Evolutionary conservation across 2,888 invertebrate genomes (phyloP).

Genomic region (Oegoconia quadripuncta): DNA sequence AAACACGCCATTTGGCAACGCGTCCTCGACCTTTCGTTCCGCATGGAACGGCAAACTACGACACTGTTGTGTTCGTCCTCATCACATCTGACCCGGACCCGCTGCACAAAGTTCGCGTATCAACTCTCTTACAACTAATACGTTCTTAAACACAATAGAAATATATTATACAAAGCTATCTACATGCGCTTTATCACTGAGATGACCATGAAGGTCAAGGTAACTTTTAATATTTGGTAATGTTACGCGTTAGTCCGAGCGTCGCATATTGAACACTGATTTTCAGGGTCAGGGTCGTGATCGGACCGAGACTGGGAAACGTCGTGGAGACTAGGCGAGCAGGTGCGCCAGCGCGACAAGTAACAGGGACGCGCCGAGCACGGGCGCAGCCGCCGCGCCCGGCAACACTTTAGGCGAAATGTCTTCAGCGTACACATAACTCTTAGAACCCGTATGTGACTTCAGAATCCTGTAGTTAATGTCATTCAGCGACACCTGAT

Average conservation of each 20-base stretch:
- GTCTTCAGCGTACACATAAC: slow-evolving; percentile 80
- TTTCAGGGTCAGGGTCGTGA: slow-evolving; percentile 39
- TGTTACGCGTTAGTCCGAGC: slow-evolving; percentile 62
- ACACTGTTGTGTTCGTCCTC: slow-evolving; percentile 64
- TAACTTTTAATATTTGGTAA: slow-evolving; percentile 76
- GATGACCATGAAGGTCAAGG: slow-evolving; percentile 62
- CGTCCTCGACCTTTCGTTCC: slow-evolving; percentile 64
- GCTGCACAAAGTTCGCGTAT: slow-evolving; percentile 42
- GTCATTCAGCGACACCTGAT: slow-evolving; percentile 76
- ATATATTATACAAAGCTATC: slow-evolving; percentile 55
- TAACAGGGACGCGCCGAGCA: slow-evolving; percentile 45
- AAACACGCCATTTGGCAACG: slow-evolving; percentile 55
- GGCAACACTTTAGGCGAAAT: slow-evolving; percentile 31
- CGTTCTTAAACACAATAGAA: slow-evolving; percentile 24
- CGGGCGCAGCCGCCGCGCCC: slow-evolving; percentile 45
- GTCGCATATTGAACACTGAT: slow-evolving; percentile 42
- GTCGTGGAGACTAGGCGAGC: slow-evolving; percentile 50
- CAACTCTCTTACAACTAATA: slow-evolving; percentile 23
- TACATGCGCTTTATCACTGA: slow-evolving; percentile 71
- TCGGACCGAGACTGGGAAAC: slow-evolving; percentile 26
- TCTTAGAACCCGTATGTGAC: slow-evolving; percentile 79
- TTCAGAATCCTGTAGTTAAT: slow-evolving; percentile 84
- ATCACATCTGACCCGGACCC: slow-evolving; percentile 36
- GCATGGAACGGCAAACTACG: slow-evolving; percentile 27
- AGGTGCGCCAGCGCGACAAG: slow-evolving; percentile 55